These are phyloP conservation scores for Zoanthus sociatus DNA, from an alignment of 92 coral and sea anemone genomes.

Conservation along the genomic window DNA sequence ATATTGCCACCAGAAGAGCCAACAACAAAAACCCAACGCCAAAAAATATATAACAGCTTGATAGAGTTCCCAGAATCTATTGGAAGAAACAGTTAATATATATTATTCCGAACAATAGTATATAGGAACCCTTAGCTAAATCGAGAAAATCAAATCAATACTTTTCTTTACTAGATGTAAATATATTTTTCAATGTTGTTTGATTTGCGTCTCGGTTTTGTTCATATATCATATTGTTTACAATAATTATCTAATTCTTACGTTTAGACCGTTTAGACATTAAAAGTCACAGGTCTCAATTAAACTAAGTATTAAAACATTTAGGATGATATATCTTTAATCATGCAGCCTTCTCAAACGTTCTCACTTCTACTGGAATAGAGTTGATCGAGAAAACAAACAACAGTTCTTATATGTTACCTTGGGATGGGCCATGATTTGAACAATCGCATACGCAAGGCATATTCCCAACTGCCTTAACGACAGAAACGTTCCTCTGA, in stretches of 20 bases:
- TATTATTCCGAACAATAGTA: neutral
- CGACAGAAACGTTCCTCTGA: slow-evolving; percentile 15
- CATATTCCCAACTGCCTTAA: neutral
- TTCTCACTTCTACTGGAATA: too few relatives aligned
- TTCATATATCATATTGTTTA: too few relatives aligned
- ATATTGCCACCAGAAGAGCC: slow-evolving; percentile 4
- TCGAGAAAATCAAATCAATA: neutral
- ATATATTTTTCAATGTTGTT: neutral
- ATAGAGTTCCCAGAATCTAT: slow-evolving; percentile 26
- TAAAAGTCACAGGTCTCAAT: too few relatives aligned
- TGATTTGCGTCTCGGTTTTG: neutral
- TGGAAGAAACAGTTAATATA: neutral
- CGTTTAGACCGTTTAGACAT: too few relatives aligned
- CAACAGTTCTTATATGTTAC: neutral
- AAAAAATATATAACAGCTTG: slow-evolving; percentile 22
- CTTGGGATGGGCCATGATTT: slow-evolving; percentile 45
- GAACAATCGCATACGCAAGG: neutral
- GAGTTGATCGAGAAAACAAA: neutral
- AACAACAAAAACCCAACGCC: slow-evolving; percentile 13
- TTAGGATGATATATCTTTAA: too few relatives aligned
- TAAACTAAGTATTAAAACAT: too few relatives aligned
- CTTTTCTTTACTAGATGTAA: too few relatives aligned
- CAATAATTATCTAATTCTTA: too few relatives aligned
- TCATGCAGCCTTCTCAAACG: neutral
- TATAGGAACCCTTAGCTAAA: neutral